These are phyloP conservation scores for Neofelis nebulosa DNA, from an alignment of 2,113 vertebrate species.

Conservation along the genomic window DNA sequence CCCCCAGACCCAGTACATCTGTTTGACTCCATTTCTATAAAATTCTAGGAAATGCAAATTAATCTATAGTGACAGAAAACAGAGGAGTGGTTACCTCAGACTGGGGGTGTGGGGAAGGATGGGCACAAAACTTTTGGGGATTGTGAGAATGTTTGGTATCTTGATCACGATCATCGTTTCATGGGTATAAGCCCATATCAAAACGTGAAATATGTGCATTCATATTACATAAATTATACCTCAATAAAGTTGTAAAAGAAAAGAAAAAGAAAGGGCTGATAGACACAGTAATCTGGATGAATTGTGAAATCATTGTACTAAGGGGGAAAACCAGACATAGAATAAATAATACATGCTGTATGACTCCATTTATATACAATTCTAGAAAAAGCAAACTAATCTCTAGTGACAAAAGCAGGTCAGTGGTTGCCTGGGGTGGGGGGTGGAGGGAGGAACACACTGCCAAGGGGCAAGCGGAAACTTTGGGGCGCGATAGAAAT, in stretches of 20 bases:
- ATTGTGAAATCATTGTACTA: neutral
- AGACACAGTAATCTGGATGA: neutral
- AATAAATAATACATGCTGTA: neutral
- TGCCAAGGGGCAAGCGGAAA: neutral
- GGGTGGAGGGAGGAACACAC: neutral
- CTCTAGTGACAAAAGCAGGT: neutral
- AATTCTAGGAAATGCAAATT: conserved; percentile 3
- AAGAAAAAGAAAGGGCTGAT: neutral
- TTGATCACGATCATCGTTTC: neutral
- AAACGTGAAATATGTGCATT: neutral
- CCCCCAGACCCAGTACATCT: neutral
- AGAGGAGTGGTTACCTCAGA: neutral
- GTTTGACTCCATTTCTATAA: neutral
- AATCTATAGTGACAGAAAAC: neutral
- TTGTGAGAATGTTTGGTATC: neutral
- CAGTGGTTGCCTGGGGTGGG: neutral
- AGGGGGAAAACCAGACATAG: neutral
- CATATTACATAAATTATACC: neutral
- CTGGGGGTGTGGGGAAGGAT: neutral
- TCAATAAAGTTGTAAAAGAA: neutral
- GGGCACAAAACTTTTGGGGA: neutral
- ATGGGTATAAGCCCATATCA: neutral
- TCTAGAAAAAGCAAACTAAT: neutral
- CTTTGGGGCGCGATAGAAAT: neutral
- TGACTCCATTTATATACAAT: neutral